Evolutionary conservation across 2,888 invertebrate species (phyloP), one percentile per base, ranked within the genome.

Genomic region (Ophion slaviceki): DNA sequence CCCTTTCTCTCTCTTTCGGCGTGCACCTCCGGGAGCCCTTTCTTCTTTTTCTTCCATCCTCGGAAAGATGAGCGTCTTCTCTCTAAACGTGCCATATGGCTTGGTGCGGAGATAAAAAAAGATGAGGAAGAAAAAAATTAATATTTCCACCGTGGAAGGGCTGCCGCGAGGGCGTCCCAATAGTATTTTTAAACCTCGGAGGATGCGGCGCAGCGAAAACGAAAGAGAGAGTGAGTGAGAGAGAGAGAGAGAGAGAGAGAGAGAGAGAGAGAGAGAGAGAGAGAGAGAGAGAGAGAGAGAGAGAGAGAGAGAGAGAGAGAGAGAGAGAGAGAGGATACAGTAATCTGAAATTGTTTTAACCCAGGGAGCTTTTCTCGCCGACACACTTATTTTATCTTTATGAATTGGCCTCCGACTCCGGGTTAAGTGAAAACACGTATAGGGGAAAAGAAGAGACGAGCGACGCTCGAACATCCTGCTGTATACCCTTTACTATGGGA

Each of bases 11-110:
- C 68, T 75, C 74, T 68, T 28, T 74, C 68, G 40, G 40, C 59
- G 53, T 59, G 40, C 66, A 78, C 59, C 67, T 83, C 67, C 32
- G 40, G n/a, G 17, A 40, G 78, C 59, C 78, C 68, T 78, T 80
- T 81, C 67, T 77, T 59, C 28, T 71, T 59, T 61, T 47, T 72
- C 62, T 67, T 59, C 74, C 74, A 87, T 87, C 88, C 86, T 87
- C 86, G 85, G 86, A 87, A 87, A 87, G 80, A 82, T 66, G 82
- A 86, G 86, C 86, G 75, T 85, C 87, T 76, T 1, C 32, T 32
- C 32, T 32, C 71, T 72, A 53, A 89, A 86, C 86, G 91, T 90
- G 89, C 92, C 92, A 92, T 92, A 90, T 91, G 92, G 91, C 90
- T 88, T 72, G 36, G 80, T 78, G 64, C 40, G 64, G 82, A 83